These are phyloP conservation scores for Notarius lentiginosus DNA, from an alignment of 2,113 vertebrate genomes.

Conservation along the genomic window DNA sequence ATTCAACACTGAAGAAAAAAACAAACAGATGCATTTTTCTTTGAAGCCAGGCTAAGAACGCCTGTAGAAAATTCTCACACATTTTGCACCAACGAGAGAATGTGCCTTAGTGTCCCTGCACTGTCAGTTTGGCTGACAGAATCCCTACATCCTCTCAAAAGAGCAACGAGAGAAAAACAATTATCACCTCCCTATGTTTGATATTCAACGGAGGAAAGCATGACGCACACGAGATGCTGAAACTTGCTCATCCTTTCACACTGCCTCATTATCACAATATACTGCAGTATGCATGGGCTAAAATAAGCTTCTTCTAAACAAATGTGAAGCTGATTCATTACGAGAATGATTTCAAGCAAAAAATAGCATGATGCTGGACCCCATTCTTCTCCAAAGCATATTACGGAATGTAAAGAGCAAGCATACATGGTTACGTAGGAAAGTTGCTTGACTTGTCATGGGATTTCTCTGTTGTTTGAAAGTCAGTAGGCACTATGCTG, in stretches of 20 bases:
- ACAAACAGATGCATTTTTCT: slow-evolving; percentile 5
- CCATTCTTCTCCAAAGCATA: not conserved
- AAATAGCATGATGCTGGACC: not conserved
- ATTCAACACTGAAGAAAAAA: slow-evolving; percentile 10
- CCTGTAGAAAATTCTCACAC: slow-evolving; percentile 1
- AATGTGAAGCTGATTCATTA: slow-evolving; percentile 5
- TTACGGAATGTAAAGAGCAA: not conserved
- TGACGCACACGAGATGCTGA: slow-evolving; percentile 16
- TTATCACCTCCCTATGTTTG: slow-evolving; percentile 58
- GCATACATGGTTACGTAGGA: slow-evolving; percentile 4
- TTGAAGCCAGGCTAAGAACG: not conserved
- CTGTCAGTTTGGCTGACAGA: slow-evolving; percentile 23
- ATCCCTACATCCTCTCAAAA: slow-evolving; percentile 48
- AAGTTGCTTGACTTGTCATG: slow-evolving; percentile 56
- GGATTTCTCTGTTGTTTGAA: slow-evolving; percentile 56
- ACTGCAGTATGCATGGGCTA: not conserved
- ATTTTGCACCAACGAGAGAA: not conserved
- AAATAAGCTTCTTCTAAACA: not conserved
- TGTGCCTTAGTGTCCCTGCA: slow-evolving; percentile 21
- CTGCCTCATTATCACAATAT: slow-evolving; percentile 41
- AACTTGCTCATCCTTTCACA: slow-evolving; percentile 4
- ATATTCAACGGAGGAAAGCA: slow-evolving; percentile 31
- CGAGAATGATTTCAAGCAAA: not conserved
- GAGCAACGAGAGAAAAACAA: slow-evolving; percentile 59
- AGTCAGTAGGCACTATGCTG: slow-evolving; percentile 58